Conservation (phyloP, 2,113 vertebrate genomes). For the Rhinoderma darwinii region DNA sequence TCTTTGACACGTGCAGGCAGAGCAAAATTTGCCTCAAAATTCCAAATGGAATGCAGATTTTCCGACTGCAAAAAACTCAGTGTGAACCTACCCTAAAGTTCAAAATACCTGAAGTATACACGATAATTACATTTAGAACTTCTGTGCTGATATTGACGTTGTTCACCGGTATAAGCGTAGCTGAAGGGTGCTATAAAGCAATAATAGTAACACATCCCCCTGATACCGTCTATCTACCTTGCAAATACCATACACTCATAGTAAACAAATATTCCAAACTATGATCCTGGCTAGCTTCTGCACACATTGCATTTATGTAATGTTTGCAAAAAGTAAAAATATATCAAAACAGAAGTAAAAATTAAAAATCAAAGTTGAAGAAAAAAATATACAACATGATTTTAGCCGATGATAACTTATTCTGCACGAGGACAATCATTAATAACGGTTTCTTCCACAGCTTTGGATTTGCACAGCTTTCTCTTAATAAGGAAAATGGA, state of each 20-base stretch:
- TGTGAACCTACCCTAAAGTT: too few species aligned
- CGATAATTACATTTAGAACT: too few species aligned
- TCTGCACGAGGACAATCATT: background rate
- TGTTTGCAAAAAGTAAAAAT: background rate
- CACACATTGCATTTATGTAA: too few species aligned
- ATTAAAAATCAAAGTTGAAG: background rate
- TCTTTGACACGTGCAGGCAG: too few species aligned
- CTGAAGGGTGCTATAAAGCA: too few species aligned
- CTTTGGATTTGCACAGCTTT: background rate
- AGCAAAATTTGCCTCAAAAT: too few species aligned
- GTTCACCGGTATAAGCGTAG: too few species aligned
- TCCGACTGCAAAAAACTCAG: too few species aligned
- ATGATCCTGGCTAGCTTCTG: too few species aligned
- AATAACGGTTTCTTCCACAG: background rate
- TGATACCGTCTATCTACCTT: background rate
- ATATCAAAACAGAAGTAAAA: background rate
- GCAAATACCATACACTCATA: background rate
- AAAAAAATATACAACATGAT: background rate
- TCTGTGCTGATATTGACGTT: background rate
- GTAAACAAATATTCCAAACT: background rate
- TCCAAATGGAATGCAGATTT: too few species aligned
- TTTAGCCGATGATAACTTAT: background rate
- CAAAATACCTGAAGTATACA: too few species aligned
- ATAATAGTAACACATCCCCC: background rate
- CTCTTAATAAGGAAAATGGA: background rate